Evolutionary conservation across 2,113 vertebrate genomes (phyloP).

Genomic region (Erinaceus europaeus): DNA sequence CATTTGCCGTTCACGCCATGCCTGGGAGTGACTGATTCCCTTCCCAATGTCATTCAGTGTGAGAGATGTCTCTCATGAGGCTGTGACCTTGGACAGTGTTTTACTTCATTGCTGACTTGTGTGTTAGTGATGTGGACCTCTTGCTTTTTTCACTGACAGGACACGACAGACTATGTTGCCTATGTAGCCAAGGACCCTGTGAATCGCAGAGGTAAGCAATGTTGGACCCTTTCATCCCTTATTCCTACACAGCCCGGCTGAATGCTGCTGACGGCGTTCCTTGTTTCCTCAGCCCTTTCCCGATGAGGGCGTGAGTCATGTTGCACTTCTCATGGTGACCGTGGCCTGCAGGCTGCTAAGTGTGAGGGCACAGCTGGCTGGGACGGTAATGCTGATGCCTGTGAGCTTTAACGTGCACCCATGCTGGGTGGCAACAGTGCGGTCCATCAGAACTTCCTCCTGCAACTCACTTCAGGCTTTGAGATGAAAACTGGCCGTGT

Average conservation of each 20-base stretch:
- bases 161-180: slow-evolving; percentile 96
- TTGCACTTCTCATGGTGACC: fast-evolving
- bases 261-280: background rate
- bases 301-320: fast-evolving
- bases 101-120: background rate
- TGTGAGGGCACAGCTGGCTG: background rate
- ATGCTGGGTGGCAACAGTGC: no score
- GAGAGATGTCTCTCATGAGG: background rate
- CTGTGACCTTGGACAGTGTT: background rate
- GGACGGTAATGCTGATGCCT: background rate
- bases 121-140: background rate
- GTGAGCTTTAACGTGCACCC: background rate
- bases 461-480: no score
- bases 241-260: background rate
- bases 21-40: fast-evolving
- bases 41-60: fast-evolving
- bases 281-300: background rate
- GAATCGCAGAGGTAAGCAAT: slow-evolving; percentile 93
- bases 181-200: slow-evolving; percentile 99
- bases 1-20: background rate
- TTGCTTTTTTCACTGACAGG: slow-evolving; percentile 82
- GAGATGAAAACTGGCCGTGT: background rate
- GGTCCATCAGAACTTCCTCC: background rate
- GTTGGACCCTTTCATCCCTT: background rate
- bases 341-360: background rate